Base-by-base conservation (phyloP, 2,888 invertebrate genomes). In the Sisyra nigra region DNA sequence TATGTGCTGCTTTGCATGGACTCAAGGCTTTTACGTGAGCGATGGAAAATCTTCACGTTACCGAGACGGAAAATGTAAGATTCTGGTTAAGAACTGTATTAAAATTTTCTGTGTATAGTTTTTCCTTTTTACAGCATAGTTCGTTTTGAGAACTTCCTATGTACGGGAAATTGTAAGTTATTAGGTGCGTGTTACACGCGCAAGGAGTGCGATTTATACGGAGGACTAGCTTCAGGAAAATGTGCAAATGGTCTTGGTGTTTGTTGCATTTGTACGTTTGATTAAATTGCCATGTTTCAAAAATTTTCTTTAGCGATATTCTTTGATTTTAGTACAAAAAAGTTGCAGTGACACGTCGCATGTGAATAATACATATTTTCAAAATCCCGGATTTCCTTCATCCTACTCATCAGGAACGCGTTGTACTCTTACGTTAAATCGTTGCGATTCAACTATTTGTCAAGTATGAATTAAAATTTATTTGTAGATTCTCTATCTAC, bases 301-400 rank as follows among this genome's bases (percentile, higher is more conserved):
- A 8, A 32, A 11, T 10, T 35, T 35, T 35, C 9, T 15, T 8
- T 4, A 35, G 17, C n/a, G 13, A 13, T 17, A 31, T 31, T 30
- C 5, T 15, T 2, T 7, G 14, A n/a, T 41, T 41, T 18, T 56
- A 88, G 88, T 81, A 55, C 72, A 79, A 51, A 71, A 74, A 51
- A 67, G 76, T 0, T 89, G 89, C 52, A 84, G 85, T 2, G 61
- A 68, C 1, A 70, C 74, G 1, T 78, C 82, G 0, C 70, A 71
- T 40, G 71, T 76, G 40, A 88, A 89, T 58, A 85, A 85, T 54
- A 87, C 88, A 0, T 87, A 88, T 57, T 89, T 88, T 59, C 74
- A 75, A 9, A 89, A 83, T 56, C 77, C 78, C 0, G 75, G 73
- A 2, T 87, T 80, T 61, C 87, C 87, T 0, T 68, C 71, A 1